phyloP scores from a whole-genome alignment of 1,140 invertebrate genomes.

The Trichonephila clavata region DNA sequence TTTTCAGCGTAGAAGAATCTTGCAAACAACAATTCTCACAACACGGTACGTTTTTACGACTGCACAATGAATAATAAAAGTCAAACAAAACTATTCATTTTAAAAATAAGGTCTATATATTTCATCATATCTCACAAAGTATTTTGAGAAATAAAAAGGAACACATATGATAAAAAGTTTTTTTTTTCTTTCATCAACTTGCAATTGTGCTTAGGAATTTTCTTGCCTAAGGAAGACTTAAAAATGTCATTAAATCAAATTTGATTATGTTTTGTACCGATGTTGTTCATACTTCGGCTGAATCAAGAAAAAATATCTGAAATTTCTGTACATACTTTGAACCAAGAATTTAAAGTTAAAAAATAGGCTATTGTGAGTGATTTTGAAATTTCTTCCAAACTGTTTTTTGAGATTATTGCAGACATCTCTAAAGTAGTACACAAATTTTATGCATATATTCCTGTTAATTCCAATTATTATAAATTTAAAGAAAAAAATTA shows the following conservation, averaged over 20 bases:
- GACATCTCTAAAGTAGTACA: too few relatives aligned
- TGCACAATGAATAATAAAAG: slow-evolving; percentile 45
- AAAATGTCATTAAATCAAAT: background rate
- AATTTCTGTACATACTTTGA: too few relatives aligned
- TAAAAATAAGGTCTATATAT: slow-evolving; percentile 15
- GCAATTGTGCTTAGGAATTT: background rate
- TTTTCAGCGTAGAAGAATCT: background rate
- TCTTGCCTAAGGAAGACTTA: background rate
- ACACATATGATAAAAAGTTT: background rate
- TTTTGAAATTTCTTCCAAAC: too few relatives aligned
- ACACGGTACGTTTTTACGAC: slow-evolving; percentile 36
- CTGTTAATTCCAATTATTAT: too few relatives aligned
- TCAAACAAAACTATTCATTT: slow-evolving; percentile 37
- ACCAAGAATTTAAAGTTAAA: too few relatives aligned
- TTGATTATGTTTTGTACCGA: background rate
- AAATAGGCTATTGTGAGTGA: too few relatives aligned
- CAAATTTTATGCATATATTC: too few relatives aligned
- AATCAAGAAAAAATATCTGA: too few relatives aligned
- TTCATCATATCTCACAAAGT: background rate
- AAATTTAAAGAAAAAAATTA: too few relatives aligned
- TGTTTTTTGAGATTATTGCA: too few relatives aligned
- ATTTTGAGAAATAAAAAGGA: background rate
- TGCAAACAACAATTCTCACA: background rate
- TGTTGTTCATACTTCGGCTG: too few relatives aligned
- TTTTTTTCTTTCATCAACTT: background rate